These are phyloP conservation scores for Zootoca vivipara DNA, from an alignment of 2,113 vertebrate species.

Conservation along the genomic window DNA sequence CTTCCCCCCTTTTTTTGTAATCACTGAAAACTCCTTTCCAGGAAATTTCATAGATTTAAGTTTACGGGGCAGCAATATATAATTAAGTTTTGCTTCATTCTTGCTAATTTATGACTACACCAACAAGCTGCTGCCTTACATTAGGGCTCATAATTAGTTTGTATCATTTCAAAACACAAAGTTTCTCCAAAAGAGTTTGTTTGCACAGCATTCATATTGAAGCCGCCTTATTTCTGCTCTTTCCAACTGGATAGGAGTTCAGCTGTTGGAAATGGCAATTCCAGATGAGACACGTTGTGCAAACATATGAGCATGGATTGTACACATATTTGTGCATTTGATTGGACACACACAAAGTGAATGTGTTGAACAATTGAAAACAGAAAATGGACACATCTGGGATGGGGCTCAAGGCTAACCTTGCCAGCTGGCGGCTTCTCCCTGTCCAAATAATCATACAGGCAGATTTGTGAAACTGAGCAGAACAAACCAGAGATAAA, in stretches of 20 bases:
- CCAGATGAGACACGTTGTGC: constrained; percentile 1
- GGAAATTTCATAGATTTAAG: not conserved
- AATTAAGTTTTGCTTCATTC: not conserved
- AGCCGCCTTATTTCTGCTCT: not conserved
- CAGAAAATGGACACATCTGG: not conserved
- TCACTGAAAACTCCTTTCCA: not conserved
- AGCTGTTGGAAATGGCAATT: not conserved
- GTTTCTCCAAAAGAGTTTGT: not conserved
- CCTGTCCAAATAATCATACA: not conserved
- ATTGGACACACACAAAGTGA: constrained; percentile 1
- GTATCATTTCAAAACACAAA: not conserved
- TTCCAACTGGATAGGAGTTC: not conserved
- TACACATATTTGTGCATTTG: not conserved
- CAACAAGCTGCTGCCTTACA: not conserved
- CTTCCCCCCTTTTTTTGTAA: not conserved
- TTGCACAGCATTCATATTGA: not conserved
- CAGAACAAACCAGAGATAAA: not conserved
- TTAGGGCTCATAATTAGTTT: not conserved
- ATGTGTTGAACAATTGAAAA: not conserved
- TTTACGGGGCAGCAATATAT: not conserved
- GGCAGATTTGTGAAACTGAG: not conserved
- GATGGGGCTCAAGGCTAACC: not conserved
- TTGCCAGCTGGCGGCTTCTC: not conserved
- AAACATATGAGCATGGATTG: not conserved
- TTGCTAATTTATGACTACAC: not conserved